Evolutionary conservation across 2,797 vertebrate species (phyloP).

Genomic region (Cuniculus paca): DNA sequence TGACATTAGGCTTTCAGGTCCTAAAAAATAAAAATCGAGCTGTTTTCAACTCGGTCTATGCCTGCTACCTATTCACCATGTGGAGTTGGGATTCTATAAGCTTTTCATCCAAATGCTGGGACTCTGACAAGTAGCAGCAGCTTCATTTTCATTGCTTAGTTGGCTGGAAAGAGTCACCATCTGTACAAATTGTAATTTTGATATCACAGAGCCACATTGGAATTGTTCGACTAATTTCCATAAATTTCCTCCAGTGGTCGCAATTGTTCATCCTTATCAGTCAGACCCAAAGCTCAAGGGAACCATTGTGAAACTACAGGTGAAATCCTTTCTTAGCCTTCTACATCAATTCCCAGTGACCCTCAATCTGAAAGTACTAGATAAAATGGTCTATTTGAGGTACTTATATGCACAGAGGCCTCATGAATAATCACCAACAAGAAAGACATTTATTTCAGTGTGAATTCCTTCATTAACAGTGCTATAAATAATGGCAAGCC

Average conservation of each 20-base stretch:
- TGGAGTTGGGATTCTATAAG: not conserved
- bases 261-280: slow-evolving; percentile 72
- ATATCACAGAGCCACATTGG: slow-evolving; percentile 52
- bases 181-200: slow-evolving; percentile 69
- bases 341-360: not conserved
- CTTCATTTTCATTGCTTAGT: slow-evolving; percentile 77
- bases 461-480: slow-evolving; percentile 61
- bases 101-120: slow-evolving; percentile 56
- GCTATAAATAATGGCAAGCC: slow-evolving; percentile 59
- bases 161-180: slow-evolving; percentile 75
- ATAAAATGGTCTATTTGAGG: not conserved
- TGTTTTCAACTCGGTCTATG: not conserved
- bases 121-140: slow-evolving; percentile 53
- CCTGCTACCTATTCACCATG: not conserved
- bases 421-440: slow-evolving; percentile 61
- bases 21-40: slow-evolving; percentile 4
- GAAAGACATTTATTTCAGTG: slow-evolving; percentile 66
- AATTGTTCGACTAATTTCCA: slow-evolving; percentile 67
- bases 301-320: slow-evolving; percentile 11
- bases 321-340: slow-evolving; percentile 26
- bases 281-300: slow-evolving; percentile 24
- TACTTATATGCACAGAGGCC: not conserved
- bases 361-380: not conserved
- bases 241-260: slow-evolving; percentile 52
- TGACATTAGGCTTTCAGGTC: not conserved